Percentiles rank a stretch among this genome's conserved stretches.
Evolutionary conservation across 2,797 vertebrate genomes (phyloP).

Genomic region (Bucorvus abyssinicus): DNA sequence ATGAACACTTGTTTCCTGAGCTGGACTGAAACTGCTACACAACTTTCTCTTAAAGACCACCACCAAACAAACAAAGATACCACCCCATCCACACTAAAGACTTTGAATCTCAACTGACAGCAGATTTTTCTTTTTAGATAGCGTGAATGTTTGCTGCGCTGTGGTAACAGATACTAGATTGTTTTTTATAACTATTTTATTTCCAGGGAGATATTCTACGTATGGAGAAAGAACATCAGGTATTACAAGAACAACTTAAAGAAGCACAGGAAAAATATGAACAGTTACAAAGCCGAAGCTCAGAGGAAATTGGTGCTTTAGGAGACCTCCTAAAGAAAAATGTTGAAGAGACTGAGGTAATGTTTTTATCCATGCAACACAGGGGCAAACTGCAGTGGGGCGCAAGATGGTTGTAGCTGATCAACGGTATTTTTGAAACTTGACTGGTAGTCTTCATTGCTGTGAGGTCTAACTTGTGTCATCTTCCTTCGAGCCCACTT

Average conservation of each 20-base stretch:
- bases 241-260: conserved; percentile 74
- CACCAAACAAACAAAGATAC: neutral
- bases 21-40: neutral
- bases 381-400: neutral
- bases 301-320: conserved; percentile 52
- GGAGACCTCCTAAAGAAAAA: conserved; percentile 74
- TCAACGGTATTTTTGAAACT: neutral
- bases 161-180: neutral
- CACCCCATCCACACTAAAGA: neutral
- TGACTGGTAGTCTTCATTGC: neutral
- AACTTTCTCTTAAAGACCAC: neutral
- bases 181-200: neutral
- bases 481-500: neutral
- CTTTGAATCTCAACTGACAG: neutral
- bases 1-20: neutral
- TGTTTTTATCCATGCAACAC: neutral
- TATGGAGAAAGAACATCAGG: conserved; percentile 74
- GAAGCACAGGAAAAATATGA: conserved; percentile 61
- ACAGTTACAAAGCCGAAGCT: conserved; percentile 36
- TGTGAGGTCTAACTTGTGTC: neutral
- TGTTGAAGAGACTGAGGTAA: conserved; percentile 78
- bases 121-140: neutral
- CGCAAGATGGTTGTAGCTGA: neutral
- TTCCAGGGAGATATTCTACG: conserved; percentile 84
- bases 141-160: neutral